Percentiles rank a stretch among this genome's conserved stretches.
Evolutionary conservation across 2,113 vertebrate species (phyloP).

Genomic region (Nibea coibor): DNA sequence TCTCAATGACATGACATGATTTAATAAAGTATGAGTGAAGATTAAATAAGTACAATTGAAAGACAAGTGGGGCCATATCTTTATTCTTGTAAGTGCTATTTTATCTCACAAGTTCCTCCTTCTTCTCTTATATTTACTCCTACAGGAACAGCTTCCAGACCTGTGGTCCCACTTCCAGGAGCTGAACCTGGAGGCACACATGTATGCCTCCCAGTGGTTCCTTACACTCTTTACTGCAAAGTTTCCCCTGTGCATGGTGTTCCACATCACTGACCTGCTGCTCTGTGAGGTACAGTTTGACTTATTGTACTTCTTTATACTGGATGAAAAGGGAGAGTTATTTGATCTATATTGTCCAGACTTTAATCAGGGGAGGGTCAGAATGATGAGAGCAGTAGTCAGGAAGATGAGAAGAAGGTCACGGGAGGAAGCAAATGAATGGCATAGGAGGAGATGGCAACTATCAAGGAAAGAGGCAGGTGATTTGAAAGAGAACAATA

Average conservation of each 20-base stretch:
- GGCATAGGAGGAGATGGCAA: background rate
- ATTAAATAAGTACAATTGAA: slow-evolving; percentile 37
- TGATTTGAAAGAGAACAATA: background rate
- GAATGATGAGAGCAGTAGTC: slow-evolving; percentile 14
- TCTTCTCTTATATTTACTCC: slow-evolving; percentile 8
- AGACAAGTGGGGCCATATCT: slow-evolving; percentile 37
- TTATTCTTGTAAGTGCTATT: slow-evolving; percentile 24
- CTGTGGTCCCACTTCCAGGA: slow-evolving; percentile 92
- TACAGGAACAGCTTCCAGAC: slow-evolving; percentile 94
- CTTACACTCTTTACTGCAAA: slow-evolving; percentile 99
- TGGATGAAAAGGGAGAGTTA: background rate
- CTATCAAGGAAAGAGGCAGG: background rate
- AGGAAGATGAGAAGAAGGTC: slow-evolving; percentile 41
- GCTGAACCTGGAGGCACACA: slow-evolving; percentile 96
- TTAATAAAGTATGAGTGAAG: slow-evolving; percentile 41
- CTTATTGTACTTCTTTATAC: slow-evolving; percentile 6
- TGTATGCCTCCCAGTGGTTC: slow-evolving; percentile 99
- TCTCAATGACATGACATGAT: slow-evolving; percentile 14
- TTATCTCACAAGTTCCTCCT: slow-evolving; percentile 31
- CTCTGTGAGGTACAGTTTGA: slow-evolving; percentile 91
- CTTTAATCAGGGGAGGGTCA: slow-evolving; percentile 15
- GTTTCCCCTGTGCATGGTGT: slow-evolving; percentile 99
- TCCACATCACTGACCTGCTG: slow-evolving; percentile 99
- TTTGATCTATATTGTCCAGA: slow-evolving; percentile 20
- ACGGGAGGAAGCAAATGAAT: background rate